Base-by-base conservation (phyloP, 2,113 vertebrate species). In the Cygnus buccinator region DNA sequence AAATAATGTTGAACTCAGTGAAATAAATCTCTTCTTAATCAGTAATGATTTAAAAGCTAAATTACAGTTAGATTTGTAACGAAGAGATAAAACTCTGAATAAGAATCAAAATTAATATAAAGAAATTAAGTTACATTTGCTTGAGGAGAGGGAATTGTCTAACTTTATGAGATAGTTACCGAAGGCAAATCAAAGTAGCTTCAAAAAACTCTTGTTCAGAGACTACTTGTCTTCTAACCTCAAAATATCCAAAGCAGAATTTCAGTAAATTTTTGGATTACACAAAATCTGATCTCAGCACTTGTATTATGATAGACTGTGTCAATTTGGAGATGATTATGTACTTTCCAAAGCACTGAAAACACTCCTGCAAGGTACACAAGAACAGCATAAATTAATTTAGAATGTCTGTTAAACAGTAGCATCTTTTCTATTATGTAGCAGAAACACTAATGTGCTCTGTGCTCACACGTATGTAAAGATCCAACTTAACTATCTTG, bases 71-170 rank as follows among this genome's bases (percentile, higher is more conserved):
- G 37, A 94, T 25, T 44, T 72, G 78, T 43, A 92, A 91, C 16
- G 57, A 97, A 92, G 74, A 97, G 88, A 95, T 82, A 91, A 91
- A 79, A 76, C 35, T 73, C 66, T 31, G 81, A 89, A 73, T 84
- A 63, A 89, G 75, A 95, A 95, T 84, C 73, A 96, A 95, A 95
- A 95, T 94, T 92, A 95, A 88, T 95, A 96, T 15, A 91, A 93
- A 94, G 79, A 96, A 96, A 84, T 96, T 80, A 78, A 90, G 76
- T 87, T 87, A 46, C 85, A 95, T 93, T 89, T 97, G 89, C 85
- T 81, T 83, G 67, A 94, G 87, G 58, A 90, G 48, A 94, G 87
- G 66, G 63, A 92, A 91, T 68, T 78, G 52, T 63, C 76, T 82
- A 71, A 91, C 59, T 77, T 94, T 65, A 94, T 85, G 66, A 95